A percentile compares a stretch with the other conserved stretches of the same genome.
Evolutionary conservation across 2,888 invertebrate genomes (phyloP).

Genomic region (Corythucha ciliata): DNA sequence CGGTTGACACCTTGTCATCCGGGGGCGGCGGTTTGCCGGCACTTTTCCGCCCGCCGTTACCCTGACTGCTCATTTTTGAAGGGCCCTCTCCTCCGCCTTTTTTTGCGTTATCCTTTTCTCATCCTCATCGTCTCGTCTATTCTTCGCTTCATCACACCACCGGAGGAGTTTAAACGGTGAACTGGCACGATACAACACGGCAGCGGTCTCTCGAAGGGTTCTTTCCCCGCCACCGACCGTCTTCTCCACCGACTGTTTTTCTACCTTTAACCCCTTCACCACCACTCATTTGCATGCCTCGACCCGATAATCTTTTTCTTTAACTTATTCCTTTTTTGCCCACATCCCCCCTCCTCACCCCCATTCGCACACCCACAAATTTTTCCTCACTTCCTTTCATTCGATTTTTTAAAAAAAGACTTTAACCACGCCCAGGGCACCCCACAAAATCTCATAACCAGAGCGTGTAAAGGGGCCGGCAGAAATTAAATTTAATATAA

Average conservation of each 20-base stretch:
- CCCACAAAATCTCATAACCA: too few species aligned
- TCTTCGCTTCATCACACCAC: not conserved
- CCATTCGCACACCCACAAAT: not conserved
- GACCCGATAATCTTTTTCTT: slow-evolving; percentile 25
- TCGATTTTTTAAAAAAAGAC: too few species aligned
- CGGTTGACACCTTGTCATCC: slow-evolving; percentile 31
- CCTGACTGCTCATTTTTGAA: slow-evolving; percentile 17
- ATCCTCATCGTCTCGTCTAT: slow-evolving; percentile 1
- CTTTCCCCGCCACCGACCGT: not conserved
- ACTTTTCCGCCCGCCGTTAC: slow-evolving; percentile 32
- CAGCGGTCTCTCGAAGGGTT: slow-evolving; percentile 40
- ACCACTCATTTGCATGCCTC: slow-evolving; percentile 26
- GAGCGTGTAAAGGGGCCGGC: too few species aligned
- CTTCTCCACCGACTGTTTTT: not conserved
- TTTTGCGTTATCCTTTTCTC: slow-evolving; percentile 4
- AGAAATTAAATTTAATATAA: too few species aligned
- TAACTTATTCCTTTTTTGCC: not conserved
- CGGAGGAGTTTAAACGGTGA: not conserved
- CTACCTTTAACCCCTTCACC: slow-evolving; percentile 1
- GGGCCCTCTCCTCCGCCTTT: not conserved
- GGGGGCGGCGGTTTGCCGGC: slow-evolving; percentile 29
- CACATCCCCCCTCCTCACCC: not conserved
- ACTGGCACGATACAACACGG: slow-evolving; percentile 25
- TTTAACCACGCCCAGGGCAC: too few species aligned
- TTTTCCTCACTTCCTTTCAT: not conserved